Percentiles rank a stretch among this genome's conserved stretches.
phyloP scores from a whole-genome alignment of 2,888 invertebrate species.

The Pyrrhosoma nymphula region DNA sequence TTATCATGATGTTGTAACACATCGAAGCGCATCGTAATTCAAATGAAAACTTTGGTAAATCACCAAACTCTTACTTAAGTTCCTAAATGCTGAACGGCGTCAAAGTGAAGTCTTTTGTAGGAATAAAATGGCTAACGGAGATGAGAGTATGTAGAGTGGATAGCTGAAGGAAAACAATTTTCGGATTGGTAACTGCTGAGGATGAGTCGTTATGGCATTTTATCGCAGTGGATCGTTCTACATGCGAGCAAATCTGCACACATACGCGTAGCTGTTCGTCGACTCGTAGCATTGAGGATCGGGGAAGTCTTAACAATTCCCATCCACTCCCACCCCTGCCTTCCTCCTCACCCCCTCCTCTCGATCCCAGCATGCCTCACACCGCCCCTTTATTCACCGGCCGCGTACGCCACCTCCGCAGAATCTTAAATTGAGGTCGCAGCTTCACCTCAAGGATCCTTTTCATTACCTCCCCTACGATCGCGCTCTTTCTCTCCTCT shows the following conservation, averaged over 20 bases:
- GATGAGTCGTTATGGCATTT: no score
- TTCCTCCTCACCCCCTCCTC: background rate
- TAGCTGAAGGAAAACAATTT: no score
- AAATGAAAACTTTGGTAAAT: no score
- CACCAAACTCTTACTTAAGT: no score
- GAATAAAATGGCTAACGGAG: no score
- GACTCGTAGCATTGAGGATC: background rate
- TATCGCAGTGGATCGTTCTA: no score
- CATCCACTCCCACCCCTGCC: background rate
- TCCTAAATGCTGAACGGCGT: no score
- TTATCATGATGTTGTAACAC: no score
- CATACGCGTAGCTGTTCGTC: background rate
- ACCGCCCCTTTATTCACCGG: background rate
- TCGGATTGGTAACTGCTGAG: no score
- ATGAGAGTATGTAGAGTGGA: no score
- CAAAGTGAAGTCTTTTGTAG: no score
- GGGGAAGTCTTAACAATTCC: background rate
- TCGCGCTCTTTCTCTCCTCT: background rate
- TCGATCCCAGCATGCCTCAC: background rate
- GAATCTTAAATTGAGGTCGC: conserved; percentile 49
- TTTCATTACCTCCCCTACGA: background rate
- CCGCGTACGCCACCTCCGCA: conserved; percentile 55
- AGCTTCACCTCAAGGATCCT: conserved; percentile 26
- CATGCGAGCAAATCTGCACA: background rate
- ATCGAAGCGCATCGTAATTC: no score